These are phyloP conservation scores for Colletes collaris DNA, from an alignment of 2,888 invertebrate species.

Conservation along the genomic window DNA sequence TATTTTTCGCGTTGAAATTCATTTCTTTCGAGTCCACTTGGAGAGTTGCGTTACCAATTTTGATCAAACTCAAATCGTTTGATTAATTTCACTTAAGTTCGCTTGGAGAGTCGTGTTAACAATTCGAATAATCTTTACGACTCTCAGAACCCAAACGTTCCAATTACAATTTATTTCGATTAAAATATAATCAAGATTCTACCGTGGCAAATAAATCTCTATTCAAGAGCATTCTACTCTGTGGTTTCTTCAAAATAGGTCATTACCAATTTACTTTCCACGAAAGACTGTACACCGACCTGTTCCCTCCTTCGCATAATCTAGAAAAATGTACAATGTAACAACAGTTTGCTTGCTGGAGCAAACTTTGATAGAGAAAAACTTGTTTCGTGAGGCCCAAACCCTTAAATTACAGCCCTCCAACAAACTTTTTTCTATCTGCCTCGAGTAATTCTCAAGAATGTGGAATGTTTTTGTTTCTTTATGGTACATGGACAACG, in stretches of 20 bases:
- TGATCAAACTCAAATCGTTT: no score
- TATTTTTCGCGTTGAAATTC: no score
- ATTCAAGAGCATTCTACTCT: slow-evolving; percentile 1
- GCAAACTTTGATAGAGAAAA: slow-evolving; percentile 68
- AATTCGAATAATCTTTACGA: neutral
- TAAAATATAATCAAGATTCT: slow-evolving; percentile 46
- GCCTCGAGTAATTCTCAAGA: slow-evolving; percentile 71
- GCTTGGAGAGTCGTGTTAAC: no score
- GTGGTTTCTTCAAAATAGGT: no score
- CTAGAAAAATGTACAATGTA: slow-evolving; percentile 73
- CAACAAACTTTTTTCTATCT: slow-evolving; percentile 71
- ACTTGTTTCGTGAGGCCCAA: slow-evolving; percentile 46
- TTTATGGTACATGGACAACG: slow-evolving; percentile 81
- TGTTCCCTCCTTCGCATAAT: slow-evolving; percentile 55
- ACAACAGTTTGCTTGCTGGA: slow-evolving; percentile 68
- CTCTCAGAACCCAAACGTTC: slow-evolving; percentile 27
- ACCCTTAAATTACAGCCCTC: slow-evolving; percentile 62
- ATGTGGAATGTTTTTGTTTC: slow-evolving; percentile 79
- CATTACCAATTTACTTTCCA: no score
- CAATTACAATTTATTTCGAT: neutral
- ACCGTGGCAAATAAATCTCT: slow-evolving; percentile 33
- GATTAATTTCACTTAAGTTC: no score
- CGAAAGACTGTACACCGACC: slow-evolving; percentile 60
- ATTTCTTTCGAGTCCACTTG: no score
- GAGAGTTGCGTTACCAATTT: no score